Evolutionary conservation across 2,113 vertebrate genomes (phyloP).

Genomic region (Macrotis lagotis): DNA sequence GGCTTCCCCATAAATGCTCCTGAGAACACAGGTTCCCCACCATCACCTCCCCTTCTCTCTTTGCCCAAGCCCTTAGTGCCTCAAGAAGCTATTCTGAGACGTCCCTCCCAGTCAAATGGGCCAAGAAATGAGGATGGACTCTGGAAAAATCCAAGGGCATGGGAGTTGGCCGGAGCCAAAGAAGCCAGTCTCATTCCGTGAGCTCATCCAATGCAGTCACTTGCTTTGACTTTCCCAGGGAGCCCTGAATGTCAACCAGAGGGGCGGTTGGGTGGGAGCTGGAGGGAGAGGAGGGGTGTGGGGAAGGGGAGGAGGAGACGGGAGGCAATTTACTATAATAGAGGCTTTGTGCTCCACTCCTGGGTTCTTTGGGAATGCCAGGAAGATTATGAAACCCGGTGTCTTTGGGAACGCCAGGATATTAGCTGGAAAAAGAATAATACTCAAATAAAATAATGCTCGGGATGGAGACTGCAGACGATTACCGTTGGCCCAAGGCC

Average conservation of each 20-base stretch:
- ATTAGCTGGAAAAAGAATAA: constrained; percentile 80
- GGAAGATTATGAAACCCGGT: constrained; percentile 79
- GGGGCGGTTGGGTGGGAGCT: constrained; percentile 71
- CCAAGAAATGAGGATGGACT: constrained; percentile 52
- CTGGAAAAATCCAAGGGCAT: constrained; percentile 67
- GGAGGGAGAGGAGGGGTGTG: constrained; percentile 12
- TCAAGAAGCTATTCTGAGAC: constrained; percentile 39
- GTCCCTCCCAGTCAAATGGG: constrained; percentile 23
- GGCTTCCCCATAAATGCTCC: background rate
- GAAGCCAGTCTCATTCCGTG: constrained; percentile 70
- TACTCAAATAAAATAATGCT: constrained; percentile 75
- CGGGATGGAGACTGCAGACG: constrained; percentile 71
- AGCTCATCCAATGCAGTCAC: constrained; percentile 74
- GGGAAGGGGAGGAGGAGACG: constrained; percentile 68
- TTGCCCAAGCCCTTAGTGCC: constrained; percentile 26
- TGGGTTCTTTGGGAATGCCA: constrained; percentile 77
- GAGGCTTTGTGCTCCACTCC: constrained; percentile 79
- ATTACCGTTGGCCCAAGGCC: constrained; percentile 57
- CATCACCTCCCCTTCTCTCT: constrained; percentile 31
- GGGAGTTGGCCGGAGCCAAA: constrained; percentile 66
- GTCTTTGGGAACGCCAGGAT: constrained; percentile 75
- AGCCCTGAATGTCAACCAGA: constrained; percentile 70
- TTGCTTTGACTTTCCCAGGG: constrained; percentile 66
- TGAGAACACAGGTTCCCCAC: background rate
- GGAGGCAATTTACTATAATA: constrained; percentile 74